phyloP scores from a whole-genome alignment of 2,888 invertebrate species.

The Zaprionus lineosus region DNA sequence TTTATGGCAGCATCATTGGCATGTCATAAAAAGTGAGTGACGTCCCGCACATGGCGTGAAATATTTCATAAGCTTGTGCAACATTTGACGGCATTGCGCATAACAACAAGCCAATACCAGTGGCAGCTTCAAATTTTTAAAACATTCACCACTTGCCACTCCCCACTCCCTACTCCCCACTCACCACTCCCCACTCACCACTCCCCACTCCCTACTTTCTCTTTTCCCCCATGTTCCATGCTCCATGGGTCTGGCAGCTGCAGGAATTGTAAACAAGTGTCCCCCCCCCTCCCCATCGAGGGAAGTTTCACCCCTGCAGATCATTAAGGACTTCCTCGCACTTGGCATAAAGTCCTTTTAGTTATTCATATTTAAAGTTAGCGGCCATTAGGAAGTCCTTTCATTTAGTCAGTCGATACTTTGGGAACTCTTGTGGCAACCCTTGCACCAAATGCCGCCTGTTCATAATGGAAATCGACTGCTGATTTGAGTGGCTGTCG shows the following conservation, averaged over 20 bases:
- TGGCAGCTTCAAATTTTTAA: slow-evolving; percentile 42
- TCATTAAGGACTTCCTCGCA: too few species aligned
- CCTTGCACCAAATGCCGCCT: slow-evolving; percentile 26
- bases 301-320: too few species aligned
- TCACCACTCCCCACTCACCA: too few species aligned
- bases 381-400: too few species aligned
- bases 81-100: slow-evolving; percentile 66
- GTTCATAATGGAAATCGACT: slow-evolving; percentile 30
- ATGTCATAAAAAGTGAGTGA: slow-evolving; percentile 75
- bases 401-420: neutral
- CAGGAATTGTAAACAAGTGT: slow-evolving; percentile 63
- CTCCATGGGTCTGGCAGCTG: slow-evolving; percentile 44
- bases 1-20: slow-evolving; percentile 72
- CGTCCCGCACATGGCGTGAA: slow-evolving; percentile 53
- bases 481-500: slow-evolving; percentile 51
- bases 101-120: slow-evolving; percentile 53
- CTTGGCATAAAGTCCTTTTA: too few species aligned
- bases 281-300: too few species aligned
- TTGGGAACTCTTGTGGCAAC: slow-evolving; percentile 1
- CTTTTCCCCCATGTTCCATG: too few species aligned
- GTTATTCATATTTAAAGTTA: too few species aligned
- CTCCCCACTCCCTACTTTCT: too few species aligned
- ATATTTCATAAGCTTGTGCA: slow-evolving; percentile 62
- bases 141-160: too few species aligned
- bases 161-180: too few species aligned